Evolutionary conservation across 2,888 invertebrate species (phyloP).

Genomic region (Brachyptera putata): DNA sequence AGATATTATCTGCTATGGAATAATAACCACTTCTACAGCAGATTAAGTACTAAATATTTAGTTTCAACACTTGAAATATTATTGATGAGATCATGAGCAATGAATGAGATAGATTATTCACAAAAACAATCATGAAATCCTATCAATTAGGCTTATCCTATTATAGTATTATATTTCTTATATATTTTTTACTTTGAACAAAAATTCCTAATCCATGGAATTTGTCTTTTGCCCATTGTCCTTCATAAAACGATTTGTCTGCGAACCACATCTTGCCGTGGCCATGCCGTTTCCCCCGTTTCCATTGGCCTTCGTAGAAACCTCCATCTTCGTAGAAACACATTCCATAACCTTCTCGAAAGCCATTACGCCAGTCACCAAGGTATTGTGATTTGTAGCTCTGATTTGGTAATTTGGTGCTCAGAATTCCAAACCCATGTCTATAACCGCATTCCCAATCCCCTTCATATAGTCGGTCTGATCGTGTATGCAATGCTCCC

Average conservation of each 20-base stretch:
- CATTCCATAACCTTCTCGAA: constrained; percentile 56
- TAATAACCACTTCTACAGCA: too few relatives aligned
- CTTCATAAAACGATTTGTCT: constrained; percentile 57
- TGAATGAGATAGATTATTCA: too few relatives aligned
- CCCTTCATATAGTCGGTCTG: constrained; percentile 57
- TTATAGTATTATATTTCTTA: too few relatives aligned
- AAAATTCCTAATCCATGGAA: constrained; percentile 54
- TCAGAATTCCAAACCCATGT: constrained; percentile 56
- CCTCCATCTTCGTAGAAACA: constrained; percentile 40
- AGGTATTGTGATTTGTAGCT: constrained; percentile 51
- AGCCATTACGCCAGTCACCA: constrained; percentile 58
- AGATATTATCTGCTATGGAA: background rate
- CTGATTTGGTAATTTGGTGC: constrained; percentile 43
- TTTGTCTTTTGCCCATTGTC: constrained; percentile 53
- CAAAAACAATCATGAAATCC: too few relatives aligned
- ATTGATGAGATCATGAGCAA: background rate
- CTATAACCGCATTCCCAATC: constrained; percentile 54
- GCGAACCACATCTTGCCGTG: constrained; percentile 55
- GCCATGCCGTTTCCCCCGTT: constrained; percentile 48
- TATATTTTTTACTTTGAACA: constrained; percentile 46
- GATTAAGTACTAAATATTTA: too few relatives aligned
- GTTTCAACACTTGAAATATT: background rate
- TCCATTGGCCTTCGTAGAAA: constrained; percentile 59
- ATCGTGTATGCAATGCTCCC: constrained; percentile 48
- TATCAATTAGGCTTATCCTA: too few relatives aligned